phyloP scores from a whole-genome alignment of 2,888 invertebrate species.

The Tupiocoris notatus region DNA sequence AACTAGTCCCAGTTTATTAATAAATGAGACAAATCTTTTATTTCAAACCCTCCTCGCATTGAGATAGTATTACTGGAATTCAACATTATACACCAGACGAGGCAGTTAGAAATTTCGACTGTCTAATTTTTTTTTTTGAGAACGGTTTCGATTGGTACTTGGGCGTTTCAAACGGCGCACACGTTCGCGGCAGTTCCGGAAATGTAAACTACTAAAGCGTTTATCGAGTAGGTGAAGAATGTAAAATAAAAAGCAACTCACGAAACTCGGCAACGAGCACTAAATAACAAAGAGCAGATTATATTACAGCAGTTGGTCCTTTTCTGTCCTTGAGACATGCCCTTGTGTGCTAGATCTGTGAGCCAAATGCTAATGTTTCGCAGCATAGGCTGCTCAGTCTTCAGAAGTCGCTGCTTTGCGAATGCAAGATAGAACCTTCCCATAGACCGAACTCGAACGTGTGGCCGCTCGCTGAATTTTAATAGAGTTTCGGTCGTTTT shows the following conservation, averaged over 20 bases:
- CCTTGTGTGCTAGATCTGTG: conserved; percentile 34
- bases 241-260: neutral
- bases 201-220: neutral
- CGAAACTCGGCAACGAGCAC: neutral
- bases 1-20: too few species aligned
- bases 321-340: conserved; percentile 21
- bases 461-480: neutral
- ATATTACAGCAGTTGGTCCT: neutral
- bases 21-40: too few species aligned
- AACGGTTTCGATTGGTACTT: too few species aligned
- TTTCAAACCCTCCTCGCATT: too few species aligned
- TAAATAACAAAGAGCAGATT: neutral
- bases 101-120: too few species aligned
- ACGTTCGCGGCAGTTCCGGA: neutral
- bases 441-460: neutral
- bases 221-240: neutral
- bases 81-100: too few species aligned
- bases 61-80: too few species aligned
- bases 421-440: neutral
- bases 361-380: conserved; percentile 32
- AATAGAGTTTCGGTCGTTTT: too few species aligned
- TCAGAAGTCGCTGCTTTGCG: neutral
- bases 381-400: neutral
- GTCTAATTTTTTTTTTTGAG: too few species aligned
- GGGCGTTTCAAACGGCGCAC: neutral